A percentile compares a stretch with the other conserved stretches of the same genome.
These are phyloP conservation scores for Ailuropoda melanoleuca DNA, from an alignment of 2,113 vertebrate species.

Conservation along the genomic window DNA sequence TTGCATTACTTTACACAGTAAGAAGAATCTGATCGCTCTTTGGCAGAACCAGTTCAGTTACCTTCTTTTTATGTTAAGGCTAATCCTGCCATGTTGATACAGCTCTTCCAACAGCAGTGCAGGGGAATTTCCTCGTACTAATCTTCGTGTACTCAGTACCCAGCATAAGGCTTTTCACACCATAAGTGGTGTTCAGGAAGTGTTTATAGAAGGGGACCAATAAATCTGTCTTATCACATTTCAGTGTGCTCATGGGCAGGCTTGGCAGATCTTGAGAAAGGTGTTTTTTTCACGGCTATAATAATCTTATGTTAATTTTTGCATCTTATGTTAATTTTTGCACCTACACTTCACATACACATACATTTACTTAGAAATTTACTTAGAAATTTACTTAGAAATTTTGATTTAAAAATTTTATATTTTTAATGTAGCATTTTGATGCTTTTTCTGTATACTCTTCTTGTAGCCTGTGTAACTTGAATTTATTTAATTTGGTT, in stretches of 20 bases:
- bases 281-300: not conserved
- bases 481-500: not conserved
- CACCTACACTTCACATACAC: not conserved
- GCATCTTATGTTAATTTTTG: not conserved
- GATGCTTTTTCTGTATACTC: not conserved
- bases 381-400: no score
- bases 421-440: not conserved
- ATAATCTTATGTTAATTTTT: not conserved
- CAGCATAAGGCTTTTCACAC: not conserved
- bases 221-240: not conserved
- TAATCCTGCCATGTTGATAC: not conserved
- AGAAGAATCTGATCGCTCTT: not conserved
- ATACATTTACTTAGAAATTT: not conserved
- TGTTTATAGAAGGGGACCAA: not conserved
- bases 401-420: not conserved
- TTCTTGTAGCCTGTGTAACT: not conserved
- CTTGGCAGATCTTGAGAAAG: not conserved
- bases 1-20: not conserved
- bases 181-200: not conserved
- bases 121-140: not conserved
- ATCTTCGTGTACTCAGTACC: not conserved
- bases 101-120: not conserved
- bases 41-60: not conserved
- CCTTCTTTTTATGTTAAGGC: not conserved
- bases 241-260: not conserved